Evolutionary conservation across 2,113 vertebrate genomes (phyloP).

Genomic region (Sebastes schlegelii): DNA sequence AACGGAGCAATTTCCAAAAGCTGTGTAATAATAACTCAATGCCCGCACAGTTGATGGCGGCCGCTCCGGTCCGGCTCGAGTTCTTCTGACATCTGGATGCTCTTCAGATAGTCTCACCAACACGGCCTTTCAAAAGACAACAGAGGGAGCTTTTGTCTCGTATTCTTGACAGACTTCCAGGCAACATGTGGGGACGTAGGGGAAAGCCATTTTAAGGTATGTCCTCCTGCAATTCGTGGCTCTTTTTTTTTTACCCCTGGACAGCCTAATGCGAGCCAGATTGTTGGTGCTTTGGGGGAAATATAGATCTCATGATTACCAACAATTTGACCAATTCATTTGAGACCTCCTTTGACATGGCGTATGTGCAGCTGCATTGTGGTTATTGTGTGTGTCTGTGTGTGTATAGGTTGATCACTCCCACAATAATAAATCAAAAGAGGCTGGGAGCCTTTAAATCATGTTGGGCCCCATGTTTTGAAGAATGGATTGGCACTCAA

Average conservation of each 20-base stretch:
- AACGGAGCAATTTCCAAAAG: constrained; percentile 68
- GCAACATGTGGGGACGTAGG: constrained; percentile 62
- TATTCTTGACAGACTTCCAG: constrained; percentile 61
- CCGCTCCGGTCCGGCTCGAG: constrained; percentile 17
- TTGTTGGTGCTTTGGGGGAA: constrained; percentile 64
- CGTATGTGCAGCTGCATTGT: constrained; percentile 69
- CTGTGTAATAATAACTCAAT: constrained; percentile 58
- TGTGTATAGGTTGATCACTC: constrained; percentile 23
- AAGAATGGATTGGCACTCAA: constrained; percentile 65
- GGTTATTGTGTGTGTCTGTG: constrained; percentile 53
- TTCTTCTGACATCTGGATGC: constrained; percentile 74
- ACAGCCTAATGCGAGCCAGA: constrained; percentile 77
- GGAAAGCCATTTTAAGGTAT: constrained; percentile 60
- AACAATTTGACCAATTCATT: constrained; percentile 81
- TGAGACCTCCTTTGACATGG: constrained; percentile 69
- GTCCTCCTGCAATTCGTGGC: constrained; percentile 46
- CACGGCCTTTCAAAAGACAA: constrained; percentile 58
- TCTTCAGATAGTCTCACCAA: constrained; percentile 57
- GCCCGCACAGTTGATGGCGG: constrained; percentile 44
- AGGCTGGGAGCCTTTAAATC: constrained; percentile 68
- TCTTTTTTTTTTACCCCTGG: constrained; percentile 52
- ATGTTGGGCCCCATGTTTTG: constrained; percentile 60
- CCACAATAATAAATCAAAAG: constrained; percentile 73
- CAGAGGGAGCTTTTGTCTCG: constrained; percentile 75
- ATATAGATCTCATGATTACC: constrained; percentile 80